Percentiles rank a stretch among this genome's conserved stretches.
These are phyloP conservation scores for Campoplex nolae DNA, from an alignment of 2,888 invertebrate species.

Conservation along the genomic window DNA sequence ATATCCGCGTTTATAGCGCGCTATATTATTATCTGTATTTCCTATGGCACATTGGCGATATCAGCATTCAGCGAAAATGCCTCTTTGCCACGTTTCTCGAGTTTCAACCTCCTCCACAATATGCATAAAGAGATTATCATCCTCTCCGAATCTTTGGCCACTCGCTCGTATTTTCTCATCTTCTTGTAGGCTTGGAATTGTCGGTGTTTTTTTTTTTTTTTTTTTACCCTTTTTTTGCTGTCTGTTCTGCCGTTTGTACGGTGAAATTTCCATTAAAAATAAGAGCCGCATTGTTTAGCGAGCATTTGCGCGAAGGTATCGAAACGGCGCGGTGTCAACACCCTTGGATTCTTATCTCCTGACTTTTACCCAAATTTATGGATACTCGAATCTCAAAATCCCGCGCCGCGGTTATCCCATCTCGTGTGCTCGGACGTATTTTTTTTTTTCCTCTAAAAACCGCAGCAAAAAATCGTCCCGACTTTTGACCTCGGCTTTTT, in stretches of 20 bases:
- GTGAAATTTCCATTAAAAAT: background rate
- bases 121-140: conserved; percentile 49
- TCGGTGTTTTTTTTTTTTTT: no score
- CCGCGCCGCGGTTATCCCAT: background rate
- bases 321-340: background rate
- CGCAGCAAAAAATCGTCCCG: background rate
- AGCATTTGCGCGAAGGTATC: background rate
- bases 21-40: conserved; percentile 13
- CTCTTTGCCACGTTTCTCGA: conserved; percentile 52
- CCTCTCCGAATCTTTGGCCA: conserved; percentile 11
- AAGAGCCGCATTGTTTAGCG: background rate
- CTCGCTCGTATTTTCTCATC: background rate
- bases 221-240: background rate
- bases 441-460: background rate
- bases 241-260: background rate
- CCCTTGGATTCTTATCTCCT: background rate
- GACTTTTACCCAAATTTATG: background rate
- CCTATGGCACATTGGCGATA: conserved; percentile 45
- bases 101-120: conserved; percentile 5
- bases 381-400: background rate
- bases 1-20: background rate
- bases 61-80: conserved; percentile 75
- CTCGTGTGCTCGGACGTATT: background rate
- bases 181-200: no score
- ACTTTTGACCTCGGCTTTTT: background rate